Evolutionary conservation across 2,113 vertebrate genomes (phyloP), one percentile per base, ranked within the genome.

Genomic region (Lutjanus erythropterus): DNA sequence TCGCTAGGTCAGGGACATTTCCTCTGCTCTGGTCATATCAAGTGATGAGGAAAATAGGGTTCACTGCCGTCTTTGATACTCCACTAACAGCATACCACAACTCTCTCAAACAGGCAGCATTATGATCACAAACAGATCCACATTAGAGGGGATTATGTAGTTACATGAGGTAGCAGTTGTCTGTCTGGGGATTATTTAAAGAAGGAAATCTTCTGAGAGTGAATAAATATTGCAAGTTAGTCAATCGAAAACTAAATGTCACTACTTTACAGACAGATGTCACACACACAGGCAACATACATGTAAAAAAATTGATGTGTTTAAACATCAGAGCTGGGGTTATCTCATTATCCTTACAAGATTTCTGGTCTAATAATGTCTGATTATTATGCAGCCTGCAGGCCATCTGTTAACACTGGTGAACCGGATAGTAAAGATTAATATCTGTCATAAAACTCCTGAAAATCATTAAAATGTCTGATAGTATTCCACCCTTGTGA

Each of bases 1-100:
- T 53, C 9, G 41, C 79, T 31, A 73, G 86, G 85, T 86, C 86
- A 74, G 80, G 81, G 87, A 88, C 72, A 16, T 71, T 83, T 85
- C 75, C 83, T 74, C 66, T 5, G 42, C 29, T 52, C 41, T 1
- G 31, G 52, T 81, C 78, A 62, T 5, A 75, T 35, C 19, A 37
- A 44, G 39, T n/a, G 66, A 62, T 53, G 52, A 71, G 76, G 41
- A 64, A 70, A 71, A 70, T 70, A 44, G 33, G 14, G 41, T 64
- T 41, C 72, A 39, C 27, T 41, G 7, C 60, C 53, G 61, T 76
- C 18, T 71, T 35, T 56, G 52, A 60, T 29, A 29, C 71, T 59
- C 61, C 16, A 41, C 65, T 60, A 75, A 81, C 19, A 7, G 15
- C 21, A 9, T 6, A 25, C 2, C 4, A 2, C 56, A 2, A 19